Evolutionary conservation across 2,888 invertebrate species (phyloP), one percentile per base, ranked within the genome.

Genomic region (Taphrorychus bicolor): DNA sequence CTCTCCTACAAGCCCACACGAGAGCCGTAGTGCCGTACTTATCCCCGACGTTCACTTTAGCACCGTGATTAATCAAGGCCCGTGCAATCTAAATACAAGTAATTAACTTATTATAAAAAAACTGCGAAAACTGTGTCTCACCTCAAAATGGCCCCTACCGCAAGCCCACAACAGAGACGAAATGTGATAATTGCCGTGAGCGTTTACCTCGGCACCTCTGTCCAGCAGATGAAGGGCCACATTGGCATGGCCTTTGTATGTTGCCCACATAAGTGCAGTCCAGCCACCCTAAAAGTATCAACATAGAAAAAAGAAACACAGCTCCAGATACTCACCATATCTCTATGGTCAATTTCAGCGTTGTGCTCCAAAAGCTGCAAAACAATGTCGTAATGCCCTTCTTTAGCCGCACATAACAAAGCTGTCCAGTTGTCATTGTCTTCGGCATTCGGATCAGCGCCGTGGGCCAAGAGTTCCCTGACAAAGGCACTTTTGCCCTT

Each of bases 261-360:
- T 89, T 0, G 97, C 95, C 98, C 98, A 99, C 92, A 98, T 95
- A 61, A 99, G 86, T 0, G 98, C 88, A 2, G 97, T 93, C 98
- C 98, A 99, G 40, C 95, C 96, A 73, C 97, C 97, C 96, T 96
- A 82, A 70, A 42, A 53, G 14, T 32, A 16, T 14, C 17, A 2
- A n/a, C 1, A 45, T 5, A 45, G 45, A 14, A 51, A 61, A 3
- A 18, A 9, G 9, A 3, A 32, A 32, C 7, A 32, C 32, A 32
- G 1, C 3, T 64, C 21, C 17, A 48, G 3, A 48, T 49, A n/a
- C 66, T 73, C 75, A 82, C 82, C 79, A 82, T 80, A 70, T 82
- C 82, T 42, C 82, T 88, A 70, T 95, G 92, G 78, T 97, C 95
- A 66, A 97, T 86, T 68, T 89, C 87, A 14, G 94, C 94, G 59